Evolutionary conservation across 2,888 invertebrate genomes (phyloP).

Genomic region (Penaeus monodon): DNA sequence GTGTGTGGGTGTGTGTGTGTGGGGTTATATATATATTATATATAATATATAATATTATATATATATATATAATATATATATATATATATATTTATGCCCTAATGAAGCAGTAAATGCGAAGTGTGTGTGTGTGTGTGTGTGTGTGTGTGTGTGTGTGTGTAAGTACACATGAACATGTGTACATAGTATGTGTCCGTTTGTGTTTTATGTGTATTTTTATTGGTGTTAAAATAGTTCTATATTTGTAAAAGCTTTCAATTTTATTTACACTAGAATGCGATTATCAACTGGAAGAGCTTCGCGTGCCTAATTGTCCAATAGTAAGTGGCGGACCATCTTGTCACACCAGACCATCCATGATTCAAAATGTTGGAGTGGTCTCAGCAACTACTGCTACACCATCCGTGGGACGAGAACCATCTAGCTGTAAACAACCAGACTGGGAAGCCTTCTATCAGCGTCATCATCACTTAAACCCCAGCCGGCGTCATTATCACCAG

Average conservation of each 20-base stretch:
- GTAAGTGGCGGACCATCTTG: conserved; percentile 28
- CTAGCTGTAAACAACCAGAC: conserved; percentile 26
- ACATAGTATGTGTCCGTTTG: too few species aligned
- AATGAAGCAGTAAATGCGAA: too few species aligned
- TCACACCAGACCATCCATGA: conserved; percentile 20
- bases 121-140: too few species aligned
- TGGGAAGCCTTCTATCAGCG: conserved; percentile 49
- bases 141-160: too few species aligned
- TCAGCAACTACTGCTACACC: neutral
- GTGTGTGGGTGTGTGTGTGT: too few species aligned
- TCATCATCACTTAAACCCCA: conserved; percentile 31
- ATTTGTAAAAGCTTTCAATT: neutral
- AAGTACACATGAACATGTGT: too few species aligned
- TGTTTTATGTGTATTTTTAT: neutral
- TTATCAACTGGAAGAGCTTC: conserved; percentile 47
- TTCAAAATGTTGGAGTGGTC: neutral
- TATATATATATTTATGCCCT: too few species aligned
- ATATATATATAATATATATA: too few species aligned
- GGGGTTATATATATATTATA: too few species aligned
- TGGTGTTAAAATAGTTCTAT: neutral
- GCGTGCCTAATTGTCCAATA: conserved; percentile 45
- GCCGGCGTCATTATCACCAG: conserved; percentile 37
- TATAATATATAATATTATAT: too few species aligned
- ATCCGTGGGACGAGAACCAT: conserved; percentile 6
- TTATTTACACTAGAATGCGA: conserved; percentile 31